Percentiles rank a stretch among this genome's conserved stretches.
Conservation (phyloP, 2,113 vertebrate species). For the Lipotes vexillifer region DNA sequence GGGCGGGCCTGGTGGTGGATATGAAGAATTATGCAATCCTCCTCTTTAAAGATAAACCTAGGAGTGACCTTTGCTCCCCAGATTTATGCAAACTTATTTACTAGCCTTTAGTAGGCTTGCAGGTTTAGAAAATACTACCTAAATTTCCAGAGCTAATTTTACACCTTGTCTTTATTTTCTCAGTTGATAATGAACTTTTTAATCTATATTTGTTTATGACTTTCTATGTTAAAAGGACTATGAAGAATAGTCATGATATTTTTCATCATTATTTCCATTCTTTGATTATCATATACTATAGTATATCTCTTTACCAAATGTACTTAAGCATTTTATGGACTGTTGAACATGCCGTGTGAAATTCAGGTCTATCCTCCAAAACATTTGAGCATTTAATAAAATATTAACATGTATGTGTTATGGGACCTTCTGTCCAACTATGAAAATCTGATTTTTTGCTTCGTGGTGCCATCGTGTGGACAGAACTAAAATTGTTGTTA, state of each 20-base stretch:
- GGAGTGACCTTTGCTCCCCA: conserved; percentile 3
- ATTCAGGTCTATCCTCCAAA: background rate
- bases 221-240: background rate
- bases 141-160: background rate
- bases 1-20: background rate
- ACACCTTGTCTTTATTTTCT: background rate
- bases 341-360: background rate
- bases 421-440: too few relatives aligned
- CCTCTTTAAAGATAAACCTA: background rate
- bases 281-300: background rate
- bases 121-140: background rate
- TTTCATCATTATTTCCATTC: background rate
- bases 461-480: conserved; percentile 11
- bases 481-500: background rate
- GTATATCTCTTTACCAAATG: background rate
- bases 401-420: background rate
- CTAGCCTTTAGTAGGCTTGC: background rate
- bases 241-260: background rate
- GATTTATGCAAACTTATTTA: background rate
- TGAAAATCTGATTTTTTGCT: background rate
- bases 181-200: background rate
- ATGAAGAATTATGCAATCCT: background rate
- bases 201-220: background rate
- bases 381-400: background rate
- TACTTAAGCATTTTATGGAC: background rate